Conservation (phyloP, 2,113 vertebrate species). For the Bucco capensis region DNA sequence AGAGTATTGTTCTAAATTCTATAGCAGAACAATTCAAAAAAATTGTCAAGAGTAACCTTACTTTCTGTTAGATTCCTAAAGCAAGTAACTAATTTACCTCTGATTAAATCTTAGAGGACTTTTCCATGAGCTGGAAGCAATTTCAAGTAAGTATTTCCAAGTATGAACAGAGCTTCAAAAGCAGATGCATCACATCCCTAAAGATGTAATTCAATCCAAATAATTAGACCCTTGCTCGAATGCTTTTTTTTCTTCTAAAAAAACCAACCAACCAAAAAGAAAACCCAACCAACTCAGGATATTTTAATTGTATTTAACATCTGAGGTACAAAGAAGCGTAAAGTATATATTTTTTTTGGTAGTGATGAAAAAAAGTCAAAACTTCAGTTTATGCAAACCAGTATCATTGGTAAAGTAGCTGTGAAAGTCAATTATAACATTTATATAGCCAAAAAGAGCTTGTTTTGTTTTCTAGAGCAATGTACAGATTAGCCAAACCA, state of each 20-base stretch:
- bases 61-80: neutral
- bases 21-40: neutral
- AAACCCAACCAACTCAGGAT: neutral
- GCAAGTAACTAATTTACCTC: neutral
- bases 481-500: neutral
- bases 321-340: neutral
- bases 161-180: neutral
- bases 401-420: neutral
- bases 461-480: neutral
- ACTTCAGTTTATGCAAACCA: neutral
- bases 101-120: neutral
- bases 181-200: neutral
- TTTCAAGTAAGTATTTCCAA: neutral
- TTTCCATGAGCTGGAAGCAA: neutral
- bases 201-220: neutral
- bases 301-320: neutral
- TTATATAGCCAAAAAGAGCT: neutral
- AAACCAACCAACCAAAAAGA: too few species aligned
- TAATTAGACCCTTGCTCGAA: neutral
- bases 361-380: neutral
- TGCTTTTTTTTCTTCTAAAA: neutral
- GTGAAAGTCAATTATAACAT: neutral
- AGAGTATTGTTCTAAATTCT: neutral
- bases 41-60: neutral
- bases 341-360: neutral